A percentile compares a stretch with the other conserved stretches of the same genome.
Conservation (phyloP, 1,140 invertebrate species). For the Lucilia cuprina region DNA sequence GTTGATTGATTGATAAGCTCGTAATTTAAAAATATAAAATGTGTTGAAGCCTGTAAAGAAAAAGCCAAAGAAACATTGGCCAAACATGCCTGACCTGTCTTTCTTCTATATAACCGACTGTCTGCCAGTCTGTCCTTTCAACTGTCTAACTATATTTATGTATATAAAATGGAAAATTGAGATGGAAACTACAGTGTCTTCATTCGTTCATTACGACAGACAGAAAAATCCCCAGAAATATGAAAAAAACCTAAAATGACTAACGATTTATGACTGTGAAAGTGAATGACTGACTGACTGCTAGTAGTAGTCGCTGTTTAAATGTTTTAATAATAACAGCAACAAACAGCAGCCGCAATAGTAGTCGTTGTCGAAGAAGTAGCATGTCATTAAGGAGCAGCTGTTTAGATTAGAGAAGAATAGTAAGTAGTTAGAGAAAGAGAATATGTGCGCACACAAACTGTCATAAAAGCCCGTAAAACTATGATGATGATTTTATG, state of each 20-base stretch:
- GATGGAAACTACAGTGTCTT: slow-evolving; percentile 5
- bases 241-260: slow-evolving; percentile 3
- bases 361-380: not conserved
- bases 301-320: not conserved
- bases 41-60: not conserved
- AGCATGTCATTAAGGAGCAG: not conserved
- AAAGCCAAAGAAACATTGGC: not conserved
- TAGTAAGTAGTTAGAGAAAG: not conserved
- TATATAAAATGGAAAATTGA: not conserved
- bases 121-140: not conserved
- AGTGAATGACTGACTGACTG: slow-evolving; percentile 13
- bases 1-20: slow-evolving; percentile 14
- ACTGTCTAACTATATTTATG: not conserved
- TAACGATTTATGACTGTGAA: not conserved
- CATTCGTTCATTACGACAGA: not conserved
- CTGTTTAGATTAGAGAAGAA: not conserved
- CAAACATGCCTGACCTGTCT: not conserved
- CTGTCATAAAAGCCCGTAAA: not conserved
- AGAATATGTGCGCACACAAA: not conserved
- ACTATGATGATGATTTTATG: slow-evolving; percentile 1
- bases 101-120: not conserved
- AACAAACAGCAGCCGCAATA: too few relatives aligned
- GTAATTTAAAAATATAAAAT: not conserved
- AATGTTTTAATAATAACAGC: not conserved
- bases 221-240: not conserved